Conservation (phyloP, 2,888 invertebrate genomes). For the Chalcis sispes region DNA sequence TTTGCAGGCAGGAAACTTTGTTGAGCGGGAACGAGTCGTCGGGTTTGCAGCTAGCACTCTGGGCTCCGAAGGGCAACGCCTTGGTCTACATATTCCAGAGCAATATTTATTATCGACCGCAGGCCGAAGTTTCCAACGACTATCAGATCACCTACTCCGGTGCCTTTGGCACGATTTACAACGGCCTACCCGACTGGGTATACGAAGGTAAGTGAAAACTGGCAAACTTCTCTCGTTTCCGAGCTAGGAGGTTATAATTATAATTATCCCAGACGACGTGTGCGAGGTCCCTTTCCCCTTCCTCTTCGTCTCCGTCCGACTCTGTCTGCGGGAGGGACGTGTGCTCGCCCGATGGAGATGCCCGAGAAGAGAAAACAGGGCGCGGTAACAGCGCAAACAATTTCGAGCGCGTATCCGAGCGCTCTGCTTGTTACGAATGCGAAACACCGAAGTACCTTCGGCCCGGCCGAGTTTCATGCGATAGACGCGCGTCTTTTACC, state of each 20-base stretch:
- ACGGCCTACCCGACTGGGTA: conserved; percentile 96
- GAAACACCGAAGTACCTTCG: no score
- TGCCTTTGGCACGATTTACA: conserved; percentile 81
- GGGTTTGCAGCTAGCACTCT: conserved; percentile 84
- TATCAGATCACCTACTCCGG: conserved; percentile 82
- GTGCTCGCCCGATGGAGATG: no score
- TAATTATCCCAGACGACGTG: background rate
- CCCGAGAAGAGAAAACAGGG: no score
- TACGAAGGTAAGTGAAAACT: conserved; percentile 86
- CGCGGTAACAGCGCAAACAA: no score
- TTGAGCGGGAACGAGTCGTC: conserved; percentile 73
- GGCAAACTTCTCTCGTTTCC: background rate
- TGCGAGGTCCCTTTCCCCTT: background rate
- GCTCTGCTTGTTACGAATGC: no score
- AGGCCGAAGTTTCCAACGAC: conserved; percentile 75
- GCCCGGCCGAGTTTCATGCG: no score
- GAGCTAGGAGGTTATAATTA: background rate
- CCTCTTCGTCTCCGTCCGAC: background rate
- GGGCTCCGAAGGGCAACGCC: conserved; percentile 86
- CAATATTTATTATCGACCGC: conserved; percentile 85
- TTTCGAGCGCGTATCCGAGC: no score
- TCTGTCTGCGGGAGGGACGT: no score
- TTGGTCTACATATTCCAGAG: conserved; percentile 85
- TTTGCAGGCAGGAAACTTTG: conserved; percentile 63
- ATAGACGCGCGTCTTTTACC: no score